These are phyloP conservation scores for Todiramphus saurophagus DNA, from an alignment of 2,113 vertebrate species.

Conservation along the genomic window DNA sequence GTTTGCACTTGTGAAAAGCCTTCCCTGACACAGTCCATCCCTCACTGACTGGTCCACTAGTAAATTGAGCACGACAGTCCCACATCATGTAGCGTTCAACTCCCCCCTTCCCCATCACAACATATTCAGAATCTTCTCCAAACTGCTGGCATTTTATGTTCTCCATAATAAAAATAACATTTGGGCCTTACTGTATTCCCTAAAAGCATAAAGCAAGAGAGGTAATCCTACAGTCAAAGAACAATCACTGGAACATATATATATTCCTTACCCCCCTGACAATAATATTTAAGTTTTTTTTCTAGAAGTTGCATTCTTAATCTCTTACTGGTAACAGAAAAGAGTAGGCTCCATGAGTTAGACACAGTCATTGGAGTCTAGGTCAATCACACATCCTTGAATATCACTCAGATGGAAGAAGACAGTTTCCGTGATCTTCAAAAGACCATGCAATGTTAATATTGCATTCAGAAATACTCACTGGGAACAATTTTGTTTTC, in stretches of 20 bases:
- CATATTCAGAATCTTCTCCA: not conserved
- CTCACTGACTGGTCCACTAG: not conserved
- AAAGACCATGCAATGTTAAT: not conserved
- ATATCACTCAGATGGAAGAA: not conserved
- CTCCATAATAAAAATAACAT: not conserved
- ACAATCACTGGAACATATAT: not conserved
- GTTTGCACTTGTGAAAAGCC: not conserved
- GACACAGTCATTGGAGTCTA: not conserved
- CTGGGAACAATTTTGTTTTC: not conserved
- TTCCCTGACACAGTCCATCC: not conserved
- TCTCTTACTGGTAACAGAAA: not conserved
- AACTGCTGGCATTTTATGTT: not conserved
- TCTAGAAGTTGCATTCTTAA: not conserved
- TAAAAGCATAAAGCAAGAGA: not conserved
- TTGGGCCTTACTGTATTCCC: not conserved
- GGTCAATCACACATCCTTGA: not conserved
- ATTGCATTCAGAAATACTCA: not conserved
- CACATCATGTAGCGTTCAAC: not conserved
- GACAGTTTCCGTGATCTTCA: not conserved
- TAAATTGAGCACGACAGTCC: not conserved
- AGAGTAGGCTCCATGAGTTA: not conserved
- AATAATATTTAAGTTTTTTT: not conserved
- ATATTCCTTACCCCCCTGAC: not conserved
- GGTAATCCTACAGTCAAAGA: not conserved
- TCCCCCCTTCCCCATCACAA: not conserved